Conservation (phyloP, 1,140 invertebrate genomes). For the Hesperophylax magnus region DNA sequence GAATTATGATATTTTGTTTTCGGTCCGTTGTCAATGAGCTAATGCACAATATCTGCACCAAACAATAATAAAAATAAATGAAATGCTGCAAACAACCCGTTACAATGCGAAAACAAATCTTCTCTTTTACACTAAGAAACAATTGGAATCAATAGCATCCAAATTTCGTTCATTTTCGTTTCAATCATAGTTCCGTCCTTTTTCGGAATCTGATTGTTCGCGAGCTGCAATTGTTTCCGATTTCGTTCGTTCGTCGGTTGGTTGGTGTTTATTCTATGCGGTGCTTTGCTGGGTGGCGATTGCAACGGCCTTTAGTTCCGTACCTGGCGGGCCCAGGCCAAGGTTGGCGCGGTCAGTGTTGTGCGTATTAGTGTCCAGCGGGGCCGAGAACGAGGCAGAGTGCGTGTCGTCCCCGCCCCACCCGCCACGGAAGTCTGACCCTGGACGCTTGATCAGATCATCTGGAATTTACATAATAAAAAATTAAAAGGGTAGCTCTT, state of each 20-base stretch:
- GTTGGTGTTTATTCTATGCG: conserved; percentile 32
- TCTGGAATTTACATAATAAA: conserved; percentile 57
- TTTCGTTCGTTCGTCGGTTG: conserved; percentile 1
- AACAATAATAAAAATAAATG: conserved; percentile 2
- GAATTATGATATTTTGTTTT: too few relatives aligned
- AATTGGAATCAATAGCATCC: background rate
- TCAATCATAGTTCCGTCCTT: background rate
- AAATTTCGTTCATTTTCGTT: conserved; percentile 2
- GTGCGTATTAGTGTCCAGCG: conserved; percentile 71
- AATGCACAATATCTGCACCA: background rate
- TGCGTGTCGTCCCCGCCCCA: conserved; percentile 75
- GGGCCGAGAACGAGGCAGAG: conserved; percentile 77
- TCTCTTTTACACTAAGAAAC: background rate
- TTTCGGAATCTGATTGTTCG: background rate
- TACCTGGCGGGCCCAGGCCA: conserved; percentile 2
- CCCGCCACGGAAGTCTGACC: conserved; percentile 80
- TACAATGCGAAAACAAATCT: background rate
- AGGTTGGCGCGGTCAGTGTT: conserved; percentile 57
- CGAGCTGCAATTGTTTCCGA: background rate
- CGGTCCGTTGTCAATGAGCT: too few relatives aligned
- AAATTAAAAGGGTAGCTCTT: too few relatives aligned
- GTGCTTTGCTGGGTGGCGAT: conserved; percentile 31
- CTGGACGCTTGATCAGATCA: conserved; percentile 70
- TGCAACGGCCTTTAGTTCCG: background rate
- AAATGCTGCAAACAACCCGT: background rate